Conservation (phyloP, 2,888 invertebrate species). For the Chironomus riparius region DNA sequence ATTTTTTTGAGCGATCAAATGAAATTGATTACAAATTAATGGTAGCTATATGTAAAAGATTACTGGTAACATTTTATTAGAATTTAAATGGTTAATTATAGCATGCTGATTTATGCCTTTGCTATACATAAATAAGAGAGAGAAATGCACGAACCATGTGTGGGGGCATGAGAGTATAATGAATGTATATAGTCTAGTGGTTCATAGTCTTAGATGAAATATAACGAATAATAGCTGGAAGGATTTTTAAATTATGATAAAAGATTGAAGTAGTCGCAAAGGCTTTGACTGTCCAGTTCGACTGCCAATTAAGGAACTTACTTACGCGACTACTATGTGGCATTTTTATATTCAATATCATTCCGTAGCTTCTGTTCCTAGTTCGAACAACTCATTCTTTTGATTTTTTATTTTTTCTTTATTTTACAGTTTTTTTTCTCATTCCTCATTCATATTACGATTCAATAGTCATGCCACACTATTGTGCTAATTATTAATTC, state of each 20-base stretch:
- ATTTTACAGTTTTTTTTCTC: not conserved
- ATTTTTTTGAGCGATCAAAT: not conserved
- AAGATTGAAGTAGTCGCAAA: not conserved
- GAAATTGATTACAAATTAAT: constrained; percentile 22
- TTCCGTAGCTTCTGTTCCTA: no score
- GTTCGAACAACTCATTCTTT: not conserved
- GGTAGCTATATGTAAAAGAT: no score
- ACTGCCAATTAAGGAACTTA: not conserved
- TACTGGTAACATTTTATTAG: constrained; percentile 5
- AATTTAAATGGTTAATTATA: constrained; percentile 22
- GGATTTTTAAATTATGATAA: not conserved
- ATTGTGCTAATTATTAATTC: constrained; percentile 18
- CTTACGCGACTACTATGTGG: not conserved
- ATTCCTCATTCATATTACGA: no score
- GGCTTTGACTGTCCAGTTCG: not conserved
- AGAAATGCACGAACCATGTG: constrained; percentile 1
- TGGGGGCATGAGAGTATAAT: not conserved
- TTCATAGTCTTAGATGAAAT: no score
- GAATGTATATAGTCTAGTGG: not conserved
- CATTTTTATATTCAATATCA: no score
- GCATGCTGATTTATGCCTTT: constrained; percentile 14
- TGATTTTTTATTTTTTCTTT: not conserved
- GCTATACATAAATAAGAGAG: not conserved
- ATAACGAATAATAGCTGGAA: not conserved
- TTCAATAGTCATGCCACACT: not conserved